These are phyloP conservation scores for Bombus polaris DNA, from an alignment of 1,140 invertebrate genomes.

Conservation along the genomic window DNA sequence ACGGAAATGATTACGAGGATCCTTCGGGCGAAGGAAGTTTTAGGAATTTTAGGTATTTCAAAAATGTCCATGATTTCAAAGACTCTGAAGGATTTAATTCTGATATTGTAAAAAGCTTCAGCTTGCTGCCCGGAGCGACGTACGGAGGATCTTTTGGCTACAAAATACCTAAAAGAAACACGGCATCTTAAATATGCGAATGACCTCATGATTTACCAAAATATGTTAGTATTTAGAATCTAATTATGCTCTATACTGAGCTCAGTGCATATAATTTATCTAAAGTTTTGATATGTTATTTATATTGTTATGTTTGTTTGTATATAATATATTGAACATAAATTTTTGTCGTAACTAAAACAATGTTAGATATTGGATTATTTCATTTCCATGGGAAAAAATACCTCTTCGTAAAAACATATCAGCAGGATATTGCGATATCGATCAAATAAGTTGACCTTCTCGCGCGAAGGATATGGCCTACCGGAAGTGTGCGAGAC, in stretches of 20 bases:
- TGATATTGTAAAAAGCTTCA: constrained; percentile 10
- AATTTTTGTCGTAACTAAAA: neutral
- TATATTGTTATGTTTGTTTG: constrained; percentile 29
- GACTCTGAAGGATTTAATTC: constrained; percentile 57
- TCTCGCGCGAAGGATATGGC: neutral
- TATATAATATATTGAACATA: constrained; percentile 4
- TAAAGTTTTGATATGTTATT: neutral
- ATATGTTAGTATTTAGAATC: neutral
- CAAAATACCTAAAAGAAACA: constrained; percentile 56
- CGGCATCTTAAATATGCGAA: constrained; percentile 50
- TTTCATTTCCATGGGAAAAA: neutral
- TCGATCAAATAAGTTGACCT: constrained; percentile 35
- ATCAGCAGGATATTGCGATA: neutral
- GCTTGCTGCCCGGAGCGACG: constrained; percentile 1
- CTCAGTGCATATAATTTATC: neutral
- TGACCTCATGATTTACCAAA: neutral
- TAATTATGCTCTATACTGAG: neutral
- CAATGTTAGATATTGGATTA: neutral
- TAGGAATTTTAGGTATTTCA: constrained; percentile 10
- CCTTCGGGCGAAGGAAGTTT: constrained; percentile 24
- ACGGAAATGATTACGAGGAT: constrained; percentile 7
- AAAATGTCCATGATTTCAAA: neutral
- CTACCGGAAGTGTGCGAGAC: constrained; percentile 48
- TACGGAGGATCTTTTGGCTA: constrained; percentile 66
- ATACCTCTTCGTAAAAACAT: neutral